A percentile compares a stretch with the other conserved stretches of the same genome.
Conservation (phyloP, 2,113 vertebrate species). For the Zosterops borbonicus region DNA sequence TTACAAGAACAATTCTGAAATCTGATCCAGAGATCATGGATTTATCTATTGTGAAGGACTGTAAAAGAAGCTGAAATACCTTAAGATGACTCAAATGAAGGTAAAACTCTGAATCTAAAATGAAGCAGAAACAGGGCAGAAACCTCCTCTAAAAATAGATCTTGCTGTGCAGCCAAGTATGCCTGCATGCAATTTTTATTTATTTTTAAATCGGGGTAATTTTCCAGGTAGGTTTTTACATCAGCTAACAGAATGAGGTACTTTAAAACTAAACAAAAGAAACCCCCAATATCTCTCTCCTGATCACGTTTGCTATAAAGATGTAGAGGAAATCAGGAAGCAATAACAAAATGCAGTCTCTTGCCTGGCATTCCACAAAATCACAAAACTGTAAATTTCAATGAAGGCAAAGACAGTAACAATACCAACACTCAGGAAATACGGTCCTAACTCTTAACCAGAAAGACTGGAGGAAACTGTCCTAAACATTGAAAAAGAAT, state of each 20-base stretch:
- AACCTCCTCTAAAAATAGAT: background rate
- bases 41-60: background rate
- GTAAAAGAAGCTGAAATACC: background rate
- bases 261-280: background rate
- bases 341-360: background rate
- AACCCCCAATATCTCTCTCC: background rate
- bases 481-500: background rate
- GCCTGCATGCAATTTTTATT: background rate
- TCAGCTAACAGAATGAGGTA: background rate
- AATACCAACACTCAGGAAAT: background rate
- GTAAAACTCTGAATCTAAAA: background rate
- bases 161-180: background rate
- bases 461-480: background rate
- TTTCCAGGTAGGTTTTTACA: background rate
- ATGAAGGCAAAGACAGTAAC: background rate
- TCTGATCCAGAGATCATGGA: background rate
- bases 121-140: conserved; percentile 12
- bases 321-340: background rate
- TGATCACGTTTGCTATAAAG: background rate
- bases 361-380: background rate
- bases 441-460: background rate
- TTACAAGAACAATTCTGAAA: conserved; percentile 21
- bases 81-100: background rate
- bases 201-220: background rate
- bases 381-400: background rate